Evolutionary conservation across 2,113 vertebrate genomes (phyloP).

Genomic region (Bungarus multicinctus): DNA sequence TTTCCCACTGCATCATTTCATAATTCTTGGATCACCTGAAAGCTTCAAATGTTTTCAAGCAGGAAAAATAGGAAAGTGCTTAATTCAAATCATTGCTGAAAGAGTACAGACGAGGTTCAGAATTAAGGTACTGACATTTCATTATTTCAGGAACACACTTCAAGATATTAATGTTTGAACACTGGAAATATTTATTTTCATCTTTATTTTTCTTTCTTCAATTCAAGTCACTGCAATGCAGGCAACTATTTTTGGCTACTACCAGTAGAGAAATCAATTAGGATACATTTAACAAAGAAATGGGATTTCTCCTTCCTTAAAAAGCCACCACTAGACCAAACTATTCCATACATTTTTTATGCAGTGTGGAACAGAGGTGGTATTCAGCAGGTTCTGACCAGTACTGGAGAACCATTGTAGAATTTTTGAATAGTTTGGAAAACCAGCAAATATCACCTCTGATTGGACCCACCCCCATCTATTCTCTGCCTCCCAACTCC

Average conservation of each 20-base stretch:
- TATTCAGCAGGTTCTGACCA: no score
- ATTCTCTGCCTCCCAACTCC: no score
- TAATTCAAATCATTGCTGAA: constrained; percentile 15
- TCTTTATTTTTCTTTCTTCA: background rate
- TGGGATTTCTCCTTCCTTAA: background rate
- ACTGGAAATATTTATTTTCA: background rate
- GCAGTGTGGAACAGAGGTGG: background rate
- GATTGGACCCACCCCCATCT: no score
- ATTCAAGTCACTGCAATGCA: background rate
- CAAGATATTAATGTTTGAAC: background rate
- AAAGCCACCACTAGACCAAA: no score
- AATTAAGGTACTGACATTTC: constrained; percentile 31
- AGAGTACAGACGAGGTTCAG: constrained; percentile 31
- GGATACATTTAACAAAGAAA: background rate
- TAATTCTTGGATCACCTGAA: background rate
- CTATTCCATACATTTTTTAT: background rate
- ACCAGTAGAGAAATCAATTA: background rate
- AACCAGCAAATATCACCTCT: no score
- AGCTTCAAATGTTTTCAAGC: background rate
- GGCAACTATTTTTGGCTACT: background rate
- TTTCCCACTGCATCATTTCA: constrained; percentile 7
- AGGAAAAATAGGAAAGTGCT: no score
- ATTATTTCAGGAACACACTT: background rate
- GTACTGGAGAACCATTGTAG: no score
- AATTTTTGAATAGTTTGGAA: no score